phyloP scores from a whole-genome alignment of 2,888 invertebrate genomes.

The Himalopsyche anomala region DNA sequence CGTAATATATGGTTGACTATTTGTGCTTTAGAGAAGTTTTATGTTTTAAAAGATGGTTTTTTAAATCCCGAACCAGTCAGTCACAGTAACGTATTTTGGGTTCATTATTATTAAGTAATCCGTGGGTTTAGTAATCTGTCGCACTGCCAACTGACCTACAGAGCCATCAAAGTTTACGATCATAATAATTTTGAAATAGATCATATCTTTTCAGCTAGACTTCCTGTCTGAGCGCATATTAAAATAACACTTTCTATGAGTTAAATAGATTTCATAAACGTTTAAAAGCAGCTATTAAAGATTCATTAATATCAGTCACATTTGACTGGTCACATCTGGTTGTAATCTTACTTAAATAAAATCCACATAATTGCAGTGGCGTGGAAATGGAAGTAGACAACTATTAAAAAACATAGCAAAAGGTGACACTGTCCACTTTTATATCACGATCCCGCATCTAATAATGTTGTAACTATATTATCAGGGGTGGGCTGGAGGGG shows the following conservation, averaged over 20 bases:
- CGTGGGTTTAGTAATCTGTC: background rate
- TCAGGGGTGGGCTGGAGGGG: too few relatives aligned
- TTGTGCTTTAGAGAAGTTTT: too few relatives aligned
- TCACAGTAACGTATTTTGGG: too few relatives aligned
- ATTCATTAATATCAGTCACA: constrained; percentile 26
- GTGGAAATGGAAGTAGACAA: background rate
- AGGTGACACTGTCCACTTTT: too few relatives aligned
- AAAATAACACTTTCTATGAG: constrained; percentile 16
- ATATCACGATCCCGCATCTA: too few relatives aligned
- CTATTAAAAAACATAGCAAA: too few relatives aligned
- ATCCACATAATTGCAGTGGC: background rate
- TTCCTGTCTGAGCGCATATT: background rate
- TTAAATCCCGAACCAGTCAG: too few relatives aligned
- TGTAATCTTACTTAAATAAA: constrained; percentile 2
- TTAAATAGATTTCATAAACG: constrained; percentile 17
- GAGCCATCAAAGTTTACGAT: constrained; percentile 11
- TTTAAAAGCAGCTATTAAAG: constrained; percentile 30
- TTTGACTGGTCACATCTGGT: constrained; percentile 28
- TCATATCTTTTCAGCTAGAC: background rate
- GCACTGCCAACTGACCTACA: constrained; percentile 5
- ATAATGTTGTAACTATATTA: too few relatives aligned
- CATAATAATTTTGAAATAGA: background rate
- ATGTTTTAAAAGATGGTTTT: too few relatives aligned
- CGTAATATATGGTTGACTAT: too few relatives aligned
- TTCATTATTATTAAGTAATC: too few relatives aligned